Evolutionary conservation across 92 coral and sea anemone genomes (phyloP).

Genomic region (Epizoanthus rinbou): DNA sequence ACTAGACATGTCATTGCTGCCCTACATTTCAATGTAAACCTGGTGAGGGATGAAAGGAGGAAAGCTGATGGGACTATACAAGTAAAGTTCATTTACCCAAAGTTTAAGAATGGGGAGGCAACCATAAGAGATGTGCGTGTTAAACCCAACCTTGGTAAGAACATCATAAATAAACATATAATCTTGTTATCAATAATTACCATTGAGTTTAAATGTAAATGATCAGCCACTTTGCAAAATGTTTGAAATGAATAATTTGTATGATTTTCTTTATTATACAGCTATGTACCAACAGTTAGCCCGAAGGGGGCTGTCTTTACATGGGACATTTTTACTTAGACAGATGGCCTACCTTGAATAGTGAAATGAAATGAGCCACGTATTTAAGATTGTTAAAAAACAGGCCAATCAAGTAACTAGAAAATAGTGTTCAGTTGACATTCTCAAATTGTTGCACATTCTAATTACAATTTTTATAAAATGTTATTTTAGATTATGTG

Average conservation of each 20-base stretch:
- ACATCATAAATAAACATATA: background rate
- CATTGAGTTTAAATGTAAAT: background rate
- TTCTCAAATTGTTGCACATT: no score
- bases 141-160: slow-evolving; percentile 41
- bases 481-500: background rate
- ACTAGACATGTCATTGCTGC: no score
- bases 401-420: background rate
- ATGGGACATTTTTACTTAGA: no score
- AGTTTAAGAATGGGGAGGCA: slow-evolving; percentile 15
- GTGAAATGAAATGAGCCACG: background rate
- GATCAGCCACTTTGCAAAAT: no score
- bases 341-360: no score
- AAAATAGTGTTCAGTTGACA: background rate
- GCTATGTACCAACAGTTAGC: no score
- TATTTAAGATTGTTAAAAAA: background rate
- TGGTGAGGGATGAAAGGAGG: slow-evolving; percentile 21
- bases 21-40: slow-evolving; percentile 35
- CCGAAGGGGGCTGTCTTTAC: no score
- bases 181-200: background rate
- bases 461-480: background rate
- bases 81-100: slow-evolving; percentile 1
- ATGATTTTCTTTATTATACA: no score
- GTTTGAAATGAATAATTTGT: no score
- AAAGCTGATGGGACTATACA: background rate
- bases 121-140: slow-evolving; percentile 42